A percentile compares a stretch with the other conserved stretches of the same genome.
Evolutionary conservation across 1,140 invertebrate genomes (phyloP).

Genomic region (Zaprionus capensis): DNA sequence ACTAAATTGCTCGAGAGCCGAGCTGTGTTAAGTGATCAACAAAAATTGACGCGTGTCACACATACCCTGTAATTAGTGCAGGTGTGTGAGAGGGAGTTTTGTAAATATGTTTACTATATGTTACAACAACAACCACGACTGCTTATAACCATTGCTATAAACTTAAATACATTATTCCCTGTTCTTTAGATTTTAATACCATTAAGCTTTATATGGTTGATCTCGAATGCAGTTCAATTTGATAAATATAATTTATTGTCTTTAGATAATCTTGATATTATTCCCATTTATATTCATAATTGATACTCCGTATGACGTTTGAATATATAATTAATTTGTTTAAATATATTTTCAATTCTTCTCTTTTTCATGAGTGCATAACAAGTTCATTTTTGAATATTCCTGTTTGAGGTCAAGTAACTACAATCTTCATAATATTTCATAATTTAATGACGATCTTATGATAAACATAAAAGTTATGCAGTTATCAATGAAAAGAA

Average conservation of each 20-base stretch:
- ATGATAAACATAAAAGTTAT: neutral
- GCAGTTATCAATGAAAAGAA: neutral
- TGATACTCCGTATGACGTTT: too few relatives aligned
- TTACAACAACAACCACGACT: too few relatives aligned
- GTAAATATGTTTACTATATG: neutral
- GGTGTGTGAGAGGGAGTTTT: neutral
- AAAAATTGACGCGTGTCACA: neutral
- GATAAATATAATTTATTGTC: too few relatives aligned
- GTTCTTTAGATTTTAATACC: too few relatives aligned
- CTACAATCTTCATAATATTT: neutral
- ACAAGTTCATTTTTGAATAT: neutral
- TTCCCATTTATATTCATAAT: too few relatives aligned
- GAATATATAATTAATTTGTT: too few relatives aligned
- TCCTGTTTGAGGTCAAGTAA: neutral
- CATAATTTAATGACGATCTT: neutral
- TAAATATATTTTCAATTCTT: too few relatives aligned
- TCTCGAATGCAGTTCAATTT: too few relatives aligned
- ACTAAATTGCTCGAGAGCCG: constrained; percentile 1
- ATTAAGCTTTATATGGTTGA: too few relatives aligned
- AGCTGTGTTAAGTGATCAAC: neutral
- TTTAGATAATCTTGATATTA: too few relatives aligned
- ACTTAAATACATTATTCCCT: too few relatives aligned
- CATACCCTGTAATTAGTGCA: neutral
- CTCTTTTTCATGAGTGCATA: neutral
- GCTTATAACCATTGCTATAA: too few relatives aligned